Evolutionary conservation across 1,140 invertebrate species (phyloP).

Genomic region (Aleiodes sp.): DNA sequence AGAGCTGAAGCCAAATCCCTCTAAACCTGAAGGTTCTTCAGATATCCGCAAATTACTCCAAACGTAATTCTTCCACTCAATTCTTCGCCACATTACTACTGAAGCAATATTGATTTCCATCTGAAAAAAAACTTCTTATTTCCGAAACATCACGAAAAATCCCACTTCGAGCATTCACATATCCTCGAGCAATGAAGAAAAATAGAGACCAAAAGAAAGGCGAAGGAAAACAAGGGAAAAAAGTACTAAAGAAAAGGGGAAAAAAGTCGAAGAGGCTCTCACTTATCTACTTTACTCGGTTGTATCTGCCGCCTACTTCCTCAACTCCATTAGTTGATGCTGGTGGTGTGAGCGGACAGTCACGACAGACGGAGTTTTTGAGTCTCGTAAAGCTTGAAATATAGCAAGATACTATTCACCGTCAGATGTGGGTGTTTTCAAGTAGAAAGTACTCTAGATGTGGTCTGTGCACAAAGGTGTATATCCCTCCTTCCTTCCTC

Average conservation of each 20-base stretch:
- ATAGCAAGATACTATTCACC: conserved; percentile 12
- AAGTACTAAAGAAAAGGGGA: neutral
- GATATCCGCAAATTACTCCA: too few species aligned
- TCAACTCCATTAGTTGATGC: conserved; percentile 17
- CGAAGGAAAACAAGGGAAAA: neutral
- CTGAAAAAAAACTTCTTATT: too few species aligned
- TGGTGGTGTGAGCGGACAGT: conserved; percentile 10
- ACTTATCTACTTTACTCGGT: conserved; percentile 5
- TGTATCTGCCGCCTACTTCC: conserved; percentile 10
- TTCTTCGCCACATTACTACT: too few species aligned
- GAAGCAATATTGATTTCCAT: too few species aligned
- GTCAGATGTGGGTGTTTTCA: neutral
- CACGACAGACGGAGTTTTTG: conserved; percentile 5
- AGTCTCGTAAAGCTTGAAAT: conserved; percentile 8
- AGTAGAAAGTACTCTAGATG: neutral
- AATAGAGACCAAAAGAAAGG: too few species aligned
- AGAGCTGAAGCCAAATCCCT: too few species aligned
- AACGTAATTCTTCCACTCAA: too few species aligned
- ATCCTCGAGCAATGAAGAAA: too few species aligned
- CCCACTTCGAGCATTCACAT: too few species aligned
- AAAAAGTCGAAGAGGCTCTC: neutral
- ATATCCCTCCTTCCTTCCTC: neutral
- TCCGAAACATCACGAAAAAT: too few species aligned
- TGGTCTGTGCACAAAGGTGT: neutral
- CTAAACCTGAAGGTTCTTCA: too few species aligned